phyloP scores from a whole-genome alignment of 1,140 invertebrate genomes.

The Drosophila repletoides region DNA sequence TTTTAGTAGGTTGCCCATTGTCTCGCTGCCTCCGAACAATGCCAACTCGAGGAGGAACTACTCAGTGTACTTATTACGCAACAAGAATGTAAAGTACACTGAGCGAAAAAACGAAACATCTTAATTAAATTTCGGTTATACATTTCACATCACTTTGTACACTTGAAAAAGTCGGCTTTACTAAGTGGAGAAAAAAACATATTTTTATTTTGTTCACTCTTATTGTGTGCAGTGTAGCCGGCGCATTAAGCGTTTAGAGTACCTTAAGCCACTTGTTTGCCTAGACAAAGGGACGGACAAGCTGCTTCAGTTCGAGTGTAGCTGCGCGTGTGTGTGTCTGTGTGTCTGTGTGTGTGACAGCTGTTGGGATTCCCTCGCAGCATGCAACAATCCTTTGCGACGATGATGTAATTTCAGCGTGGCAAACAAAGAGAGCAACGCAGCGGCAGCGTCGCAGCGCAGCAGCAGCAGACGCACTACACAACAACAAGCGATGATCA shows the following conservation, averaged over 20 bases:
- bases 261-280: constrained; percentile 71
- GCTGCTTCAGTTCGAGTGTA: constrained; percentile 8
- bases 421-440: constrained; percentile 53
- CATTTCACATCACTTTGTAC: background rate
- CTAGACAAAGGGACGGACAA: constrained; percentile 51
- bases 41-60: constrained; percentile 10
- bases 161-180: no score
- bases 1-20: constrained; percentile 30
- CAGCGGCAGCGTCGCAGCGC: constrained; percentile 21
- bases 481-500: constrained; percentile 28
- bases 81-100: constrained; percentile 10
- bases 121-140: background rate
- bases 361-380: constrained; percentile 71
- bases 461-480: constrained; percentile 28
- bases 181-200: no score
- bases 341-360: constrained; percentile 37
- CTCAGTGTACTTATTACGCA: constrained; percentile 43
- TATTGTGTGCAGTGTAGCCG: constrained; percentile 20
- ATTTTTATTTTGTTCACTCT: background rate
- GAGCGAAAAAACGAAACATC: background rate
- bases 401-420: constrained; percentile 71
- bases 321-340: background rate
- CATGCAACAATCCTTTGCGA: constrained; percentile 61
- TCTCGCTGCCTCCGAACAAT: constrained; percentile 37
- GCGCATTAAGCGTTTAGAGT: constrained; percentile 26